Evolutionary conservation across 2,888 invertebrate genomes (phyloP).

Genomic region (Meiosimyza decipiens): DNA sequence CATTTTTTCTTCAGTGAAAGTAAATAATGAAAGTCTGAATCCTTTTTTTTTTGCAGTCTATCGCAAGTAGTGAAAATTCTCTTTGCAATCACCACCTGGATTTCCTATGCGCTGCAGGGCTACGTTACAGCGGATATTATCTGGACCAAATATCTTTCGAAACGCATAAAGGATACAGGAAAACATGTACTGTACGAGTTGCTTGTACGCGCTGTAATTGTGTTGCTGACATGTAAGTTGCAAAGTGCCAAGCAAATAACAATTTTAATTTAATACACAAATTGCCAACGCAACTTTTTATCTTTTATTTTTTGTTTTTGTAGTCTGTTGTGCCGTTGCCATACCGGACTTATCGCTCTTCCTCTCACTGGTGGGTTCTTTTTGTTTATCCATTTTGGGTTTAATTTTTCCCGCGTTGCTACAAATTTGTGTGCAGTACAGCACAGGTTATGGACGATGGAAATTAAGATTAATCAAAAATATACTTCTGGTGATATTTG

Average conservation of each 20-base stretch:
- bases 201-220: slow-evolving; percentile 76
- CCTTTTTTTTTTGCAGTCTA: slow-evolving; percentile 65
- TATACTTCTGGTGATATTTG: slow-evolving; percentile 76
- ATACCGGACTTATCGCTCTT: slow-evolving; percentile 91
- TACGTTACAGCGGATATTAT: slow-evolving; percentile 97
- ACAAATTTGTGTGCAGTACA: slow-evolving; percentile 81
- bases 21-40: not conserved
- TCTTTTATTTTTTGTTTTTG: slow-evolving; percentile 46
- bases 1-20: not conserved
- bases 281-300: not conserved
- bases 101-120: slow-evolving; percentile 96
- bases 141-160: slow-evolving; percentile 74
- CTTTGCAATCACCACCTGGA: slow-evolving; percentile 89
- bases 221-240: slow-evolving; percentile 74
- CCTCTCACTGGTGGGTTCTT: slow-evolving; percentile 92
- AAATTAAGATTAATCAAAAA: slow-evolving; percentile 81
- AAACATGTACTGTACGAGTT: slow-evolving; percentile 77
- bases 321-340: slow-evolving; percentile 83
- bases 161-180: slow-evolving; percentile 74
- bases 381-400: slow-evolving; percentile 90
- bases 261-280: not conserved
- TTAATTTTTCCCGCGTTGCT: slow-evolving; percentile 92
- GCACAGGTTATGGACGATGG: slow-evolving; percentile 74
- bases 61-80: slow-evolving; percentile 85
- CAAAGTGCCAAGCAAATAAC: not conserved